Evolutionary conservation across 2,888 invertebrate species (phyloP).

Genomic region (Tromatobia lineatoria): DNA sequence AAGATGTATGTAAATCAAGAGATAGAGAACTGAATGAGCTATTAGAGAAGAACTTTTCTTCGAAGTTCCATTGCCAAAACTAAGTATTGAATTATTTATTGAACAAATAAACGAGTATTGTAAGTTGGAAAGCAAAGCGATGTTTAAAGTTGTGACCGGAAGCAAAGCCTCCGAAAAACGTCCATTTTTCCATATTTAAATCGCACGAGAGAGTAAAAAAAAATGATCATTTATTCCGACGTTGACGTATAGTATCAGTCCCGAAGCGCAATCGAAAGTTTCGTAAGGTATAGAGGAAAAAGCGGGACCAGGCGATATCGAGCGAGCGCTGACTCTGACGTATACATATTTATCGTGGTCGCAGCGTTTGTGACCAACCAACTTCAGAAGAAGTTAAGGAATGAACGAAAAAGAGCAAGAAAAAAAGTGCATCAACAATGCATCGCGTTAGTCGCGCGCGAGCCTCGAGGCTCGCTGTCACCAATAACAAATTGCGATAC

Average conservation of each 20-base stretch:
- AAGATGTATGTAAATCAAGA: no score
- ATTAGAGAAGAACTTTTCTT: no score
- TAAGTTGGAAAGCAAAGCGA: no score
- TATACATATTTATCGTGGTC: conserved; percentile 71
- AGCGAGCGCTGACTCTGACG: conserved; percentile 37
- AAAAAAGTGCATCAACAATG: conserved; percentile 66
- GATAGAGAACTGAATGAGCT: no score
- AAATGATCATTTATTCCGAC: conserved; percentile 43
- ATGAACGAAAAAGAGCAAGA: conserved; percentile 21
- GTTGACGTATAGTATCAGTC: conserved; percentile 52
- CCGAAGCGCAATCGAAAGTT: conserved; percentile 50
- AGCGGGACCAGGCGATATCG: conserved; percentile 40
- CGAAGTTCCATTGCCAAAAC: no score
- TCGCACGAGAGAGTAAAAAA: background rate
- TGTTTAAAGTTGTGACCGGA: background rate
- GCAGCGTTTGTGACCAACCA: conserved; percentile 46
- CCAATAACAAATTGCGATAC: conserved; percentile 84
- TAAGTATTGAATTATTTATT: no score
- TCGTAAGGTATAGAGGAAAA: conserved; percentile 26
- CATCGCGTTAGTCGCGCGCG: conserved; percentile 47
- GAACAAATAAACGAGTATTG: no score
- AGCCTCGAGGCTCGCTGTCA: conserved; percentile 77
- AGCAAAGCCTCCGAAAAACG: conserved; percentile 12
- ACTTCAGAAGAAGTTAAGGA: conserved; percentile 23
- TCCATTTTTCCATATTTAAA: conserved; percentile 34